These are phyloP conservation scores for Rousettus madagascariensis DNA, from an alignment of 2,797 vertebrate genomes.

Conservation along the genomic window DNA sequence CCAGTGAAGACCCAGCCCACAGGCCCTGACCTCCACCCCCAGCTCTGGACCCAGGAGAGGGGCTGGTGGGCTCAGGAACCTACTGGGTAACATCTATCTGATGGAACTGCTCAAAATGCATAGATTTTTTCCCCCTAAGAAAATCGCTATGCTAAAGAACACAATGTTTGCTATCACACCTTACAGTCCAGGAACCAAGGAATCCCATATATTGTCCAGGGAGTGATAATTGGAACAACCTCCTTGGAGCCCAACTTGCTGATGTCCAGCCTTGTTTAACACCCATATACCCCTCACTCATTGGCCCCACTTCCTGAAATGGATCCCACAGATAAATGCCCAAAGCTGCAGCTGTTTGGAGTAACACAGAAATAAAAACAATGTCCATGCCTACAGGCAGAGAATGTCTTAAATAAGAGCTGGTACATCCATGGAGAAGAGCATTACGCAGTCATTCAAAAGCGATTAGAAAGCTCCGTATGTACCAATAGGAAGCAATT, in stretches of 20 bases:
- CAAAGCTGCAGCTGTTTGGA: neutral
- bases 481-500: neutral
- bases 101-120: neutral
- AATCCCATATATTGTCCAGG: neutral
- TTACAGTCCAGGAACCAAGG: neutral
- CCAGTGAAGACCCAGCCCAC: neutral
- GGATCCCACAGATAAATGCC: neutral
- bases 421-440: neutral
- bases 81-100: neutral
- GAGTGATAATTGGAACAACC: neutral
- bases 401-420: neutral
- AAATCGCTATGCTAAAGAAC: conserved; percentile 18
- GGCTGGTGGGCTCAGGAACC: neutral
- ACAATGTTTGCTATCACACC: neutral
- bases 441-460: neutral
- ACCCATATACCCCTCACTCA: neutral
- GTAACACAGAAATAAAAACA: neutral
- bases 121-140: neutral
- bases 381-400: neutral
- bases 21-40: neutral
- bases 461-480: neutral
- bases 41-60: neutral
- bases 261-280: neutral
- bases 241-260: neutral
- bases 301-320: neutral